Conservation (phyloP, 2,888 invertebrate genomes). For the Perdita meconis region DNA sequence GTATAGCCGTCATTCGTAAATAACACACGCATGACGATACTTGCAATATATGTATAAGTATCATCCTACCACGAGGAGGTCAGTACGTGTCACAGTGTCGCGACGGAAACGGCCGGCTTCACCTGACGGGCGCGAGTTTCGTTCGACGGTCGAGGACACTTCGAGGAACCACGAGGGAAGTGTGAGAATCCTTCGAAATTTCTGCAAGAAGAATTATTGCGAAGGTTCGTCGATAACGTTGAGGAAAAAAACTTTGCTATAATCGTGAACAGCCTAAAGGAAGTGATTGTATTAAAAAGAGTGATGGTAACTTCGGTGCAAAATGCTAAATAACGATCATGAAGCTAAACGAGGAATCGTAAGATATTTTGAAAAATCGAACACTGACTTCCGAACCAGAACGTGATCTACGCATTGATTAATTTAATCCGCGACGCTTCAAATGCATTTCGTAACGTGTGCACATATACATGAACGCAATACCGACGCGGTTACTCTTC, state of each 20-base stretch:
- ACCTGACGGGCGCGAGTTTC: constrained; percentile 25
- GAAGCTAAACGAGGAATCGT: background rate
- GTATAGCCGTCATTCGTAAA: constrained; percentile 46
- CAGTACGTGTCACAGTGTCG: constrained; percentile 63
- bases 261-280: no score
- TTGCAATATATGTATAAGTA: constrained; percentile 64
- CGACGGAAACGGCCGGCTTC: constrained; percentile 45
- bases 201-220: no score
- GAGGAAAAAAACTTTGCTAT: background rate
- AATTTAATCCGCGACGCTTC: background rate
- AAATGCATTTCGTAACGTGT: background rate
- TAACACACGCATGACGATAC: constrained; percentile 60
- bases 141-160: constrained; percentile 6
- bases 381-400: constrained; percentile 13
- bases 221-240: background rate
- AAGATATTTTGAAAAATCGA: background rate
- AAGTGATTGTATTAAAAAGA: no score
- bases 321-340: background rate
- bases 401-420: constrained; percentile 12
- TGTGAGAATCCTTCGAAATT: background rate
- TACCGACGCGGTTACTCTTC: background rate
- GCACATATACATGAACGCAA: background rate
- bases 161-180: background rate
- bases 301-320: background rate
- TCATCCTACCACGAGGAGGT: constrained; percentile 56